Evolutionary conservation across 1,140 invertebrate species (phyloP).

Genomic region (Heliconius melpomene): DNA sequence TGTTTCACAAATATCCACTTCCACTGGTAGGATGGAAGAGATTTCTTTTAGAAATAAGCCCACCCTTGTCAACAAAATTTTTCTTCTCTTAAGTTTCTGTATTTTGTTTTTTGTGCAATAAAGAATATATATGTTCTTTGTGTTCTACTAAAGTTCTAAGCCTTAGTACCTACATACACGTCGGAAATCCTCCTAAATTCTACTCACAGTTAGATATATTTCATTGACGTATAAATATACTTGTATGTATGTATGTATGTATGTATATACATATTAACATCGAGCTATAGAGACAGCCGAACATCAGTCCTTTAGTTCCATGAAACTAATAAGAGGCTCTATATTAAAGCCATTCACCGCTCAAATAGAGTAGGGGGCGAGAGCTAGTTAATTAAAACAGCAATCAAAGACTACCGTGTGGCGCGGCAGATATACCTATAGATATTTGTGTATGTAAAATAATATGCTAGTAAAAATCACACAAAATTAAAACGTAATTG

Average conservation of each 20-base stretch:
- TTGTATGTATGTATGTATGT: background rate
- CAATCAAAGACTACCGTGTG: background rate
- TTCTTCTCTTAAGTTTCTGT: too few species aligned
- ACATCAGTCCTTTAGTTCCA: conserved; percentile 5
- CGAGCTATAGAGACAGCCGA: background rate
- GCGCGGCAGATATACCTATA: background rate
- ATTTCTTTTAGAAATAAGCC: too few species aligned
- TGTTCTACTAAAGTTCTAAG: too few species aligned
- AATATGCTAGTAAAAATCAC: background rate
- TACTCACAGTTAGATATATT: background rate
- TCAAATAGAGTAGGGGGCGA: conserved; percentile 13
- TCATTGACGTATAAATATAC: background rate
- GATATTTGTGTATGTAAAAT: background rate
- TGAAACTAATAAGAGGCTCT: conserved; percentile 15
- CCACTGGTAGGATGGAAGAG: too few species aligned
- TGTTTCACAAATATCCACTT: too few species aligned
- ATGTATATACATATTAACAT: background rate
- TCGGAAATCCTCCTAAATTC: background rate
- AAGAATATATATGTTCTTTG: too few species aligned
- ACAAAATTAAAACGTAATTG: too few species aligned
- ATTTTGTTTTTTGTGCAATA: too few species aligned
- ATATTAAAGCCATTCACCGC: conserved; percentile 6
- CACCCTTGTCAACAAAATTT: too few species aligned
- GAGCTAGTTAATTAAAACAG: conserved; percentile 4
- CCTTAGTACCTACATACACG: too few species aligned